phyloP scores from a whole-genome alignment of 1,140 invertebrate species.

The Paracyclopina nana region DNA sequence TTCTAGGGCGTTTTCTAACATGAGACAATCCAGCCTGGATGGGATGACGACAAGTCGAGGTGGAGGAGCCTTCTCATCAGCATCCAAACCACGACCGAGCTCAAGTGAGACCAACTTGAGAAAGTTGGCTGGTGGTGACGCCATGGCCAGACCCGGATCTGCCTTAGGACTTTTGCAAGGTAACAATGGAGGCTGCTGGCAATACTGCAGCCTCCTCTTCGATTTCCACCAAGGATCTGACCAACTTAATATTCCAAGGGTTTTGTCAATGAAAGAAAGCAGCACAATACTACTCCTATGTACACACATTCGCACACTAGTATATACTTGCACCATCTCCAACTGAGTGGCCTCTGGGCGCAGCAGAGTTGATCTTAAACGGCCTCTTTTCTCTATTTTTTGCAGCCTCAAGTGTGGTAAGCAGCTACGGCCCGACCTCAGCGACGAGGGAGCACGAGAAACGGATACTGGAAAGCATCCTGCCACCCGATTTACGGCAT shows the following conservation, averaged over 20 bases:
- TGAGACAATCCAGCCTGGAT: constrained; percentile 16
- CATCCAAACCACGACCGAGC: constrained; percentile 5
- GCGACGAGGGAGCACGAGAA: constrained; percentile 15
- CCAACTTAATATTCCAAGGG: no score
- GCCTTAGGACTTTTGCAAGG: constrained; percentile 16
- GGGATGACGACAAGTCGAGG: background rate
- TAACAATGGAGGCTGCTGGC: background rate
- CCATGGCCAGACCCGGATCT: constrained; percentile 8
- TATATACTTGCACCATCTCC: no score
- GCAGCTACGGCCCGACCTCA: constrained; percentile 9
- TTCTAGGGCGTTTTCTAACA: constrained; percentile 9
- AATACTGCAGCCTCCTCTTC: no score
- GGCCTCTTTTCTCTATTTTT: background rate
- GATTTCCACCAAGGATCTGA: no score
- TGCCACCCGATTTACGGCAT: constrained; percentile 15
- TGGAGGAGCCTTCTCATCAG: background rate
- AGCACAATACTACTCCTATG: no score
- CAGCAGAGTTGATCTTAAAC: no score
- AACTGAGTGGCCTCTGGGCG: no score
- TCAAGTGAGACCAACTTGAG: constrained; percentile 16
- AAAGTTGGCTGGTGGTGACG: constrained; percentile 7
- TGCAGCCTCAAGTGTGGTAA: constrained; percentile 14
- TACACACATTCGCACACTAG: no score
- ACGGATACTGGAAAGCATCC: constrained; percentile 17
- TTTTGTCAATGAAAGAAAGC: no score